Conservation (phyloP, 2,888 invertebrate genomes). For the Molanna angustata region DNA sequence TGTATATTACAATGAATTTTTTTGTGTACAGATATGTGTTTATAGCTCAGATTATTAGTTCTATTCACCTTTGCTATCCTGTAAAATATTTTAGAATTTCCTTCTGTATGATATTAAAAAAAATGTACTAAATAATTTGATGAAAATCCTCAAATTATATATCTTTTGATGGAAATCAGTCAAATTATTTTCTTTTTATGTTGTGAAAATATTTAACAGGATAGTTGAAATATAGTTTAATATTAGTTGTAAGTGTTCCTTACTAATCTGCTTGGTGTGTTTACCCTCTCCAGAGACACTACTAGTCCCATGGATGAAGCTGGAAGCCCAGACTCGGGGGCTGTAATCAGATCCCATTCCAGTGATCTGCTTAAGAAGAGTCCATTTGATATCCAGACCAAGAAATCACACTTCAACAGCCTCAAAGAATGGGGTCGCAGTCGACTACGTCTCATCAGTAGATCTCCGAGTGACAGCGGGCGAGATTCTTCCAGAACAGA, state of each 20-base stretch:
- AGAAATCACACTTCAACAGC: slow-evolving; percentile 69
- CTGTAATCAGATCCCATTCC: slow-evolving; percentile 67
- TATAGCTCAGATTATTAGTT: too few species aligned
- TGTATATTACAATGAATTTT: slow-evolving; percentile 25
- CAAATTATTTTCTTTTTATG: too few species aligned
- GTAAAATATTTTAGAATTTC: too few species aligned
- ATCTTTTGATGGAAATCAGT: too few species aligned
- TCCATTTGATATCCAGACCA: slow-evolving; percentile 54
- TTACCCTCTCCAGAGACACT: slow-evolving; percentile 48
- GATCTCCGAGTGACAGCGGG: slow-evolving; percentile 56
- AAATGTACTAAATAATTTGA: too few species aligned
- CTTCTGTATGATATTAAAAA: too few species aligned
- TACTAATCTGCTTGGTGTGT: slow-evolving; percentile 41
- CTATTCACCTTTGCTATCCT: too few species aligned
- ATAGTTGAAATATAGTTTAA: slow-evolving; percentile 3
- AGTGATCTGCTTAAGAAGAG: slow-evolving; percentile 72
- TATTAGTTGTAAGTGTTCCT: slow-evolving; percentile 24
- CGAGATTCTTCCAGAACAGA: slow-evolving; percentile 46
- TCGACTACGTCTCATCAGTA: slow-evolving; percentile 70
- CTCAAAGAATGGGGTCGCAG: slow-evolving; percentile 84
- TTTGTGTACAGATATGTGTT: slow-evolving; percentile 29
- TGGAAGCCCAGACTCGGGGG: slow-evolving; percentile 52
- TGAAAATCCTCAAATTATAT: too few species aligned
- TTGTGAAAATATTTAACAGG: not conserved
- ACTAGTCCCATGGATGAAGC: slow-evolving; percentile 54